Evolutionary conservation across 2,888 invertebrate species (phyloP).

Genomic region (Ormyrus thymus): DNA sequence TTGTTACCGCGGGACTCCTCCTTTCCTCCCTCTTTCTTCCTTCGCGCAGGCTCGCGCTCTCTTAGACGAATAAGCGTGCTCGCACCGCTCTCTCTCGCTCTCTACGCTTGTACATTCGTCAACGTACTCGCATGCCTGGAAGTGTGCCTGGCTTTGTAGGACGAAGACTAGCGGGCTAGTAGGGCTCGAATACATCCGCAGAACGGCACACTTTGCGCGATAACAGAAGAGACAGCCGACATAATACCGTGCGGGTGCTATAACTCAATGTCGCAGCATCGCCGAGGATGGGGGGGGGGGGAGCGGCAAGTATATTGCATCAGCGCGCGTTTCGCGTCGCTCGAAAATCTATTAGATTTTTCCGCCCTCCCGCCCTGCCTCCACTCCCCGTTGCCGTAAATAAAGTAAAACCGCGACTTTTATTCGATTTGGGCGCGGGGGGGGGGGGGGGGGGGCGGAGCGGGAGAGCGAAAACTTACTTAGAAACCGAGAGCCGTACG

Average conservation of each 20-base stretch:
- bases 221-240: slow-evolving; percentile 62
- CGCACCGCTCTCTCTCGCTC: neutral
- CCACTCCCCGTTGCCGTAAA: slow-evolving; percentile 61
- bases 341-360: slow-evolving; percentile 59
- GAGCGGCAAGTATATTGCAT: slow-evolving; percentile 39
- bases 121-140: too few relatives aligned
- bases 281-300: slow-evolving; percentile 2
- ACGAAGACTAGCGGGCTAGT: too few relatives aligned
- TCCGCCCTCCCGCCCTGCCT: slow-evolving; percentile 20
- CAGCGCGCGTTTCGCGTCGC: slow-evolving; percentile 11
- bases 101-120: neutral
- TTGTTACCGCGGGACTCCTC: slow-evolving; percentile 71
- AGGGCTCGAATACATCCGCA: neutral
- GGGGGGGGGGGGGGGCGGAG: slow-evolving; percentile 47
- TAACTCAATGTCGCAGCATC: slow-evolving; percentile 60
- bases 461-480: slow-evolving; percentile 58
- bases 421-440: slow-evolving; percentile 66
- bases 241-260: slow-evolving; percentile 61
- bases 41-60: neutral
- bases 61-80: neutral
- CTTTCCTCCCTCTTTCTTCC: slow-evolving; percentile 44
- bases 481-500: slow-evolving; percentile 34
- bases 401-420: slow-evolving; percentile 65
- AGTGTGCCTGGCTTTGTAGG: too few relatives aligned
- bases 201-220: slow-evolving; percentile 58